Evolutionary conservation across 2,797 vertebrate genomes (phyloP).

Genomic region (Manis javanica): DNA sequence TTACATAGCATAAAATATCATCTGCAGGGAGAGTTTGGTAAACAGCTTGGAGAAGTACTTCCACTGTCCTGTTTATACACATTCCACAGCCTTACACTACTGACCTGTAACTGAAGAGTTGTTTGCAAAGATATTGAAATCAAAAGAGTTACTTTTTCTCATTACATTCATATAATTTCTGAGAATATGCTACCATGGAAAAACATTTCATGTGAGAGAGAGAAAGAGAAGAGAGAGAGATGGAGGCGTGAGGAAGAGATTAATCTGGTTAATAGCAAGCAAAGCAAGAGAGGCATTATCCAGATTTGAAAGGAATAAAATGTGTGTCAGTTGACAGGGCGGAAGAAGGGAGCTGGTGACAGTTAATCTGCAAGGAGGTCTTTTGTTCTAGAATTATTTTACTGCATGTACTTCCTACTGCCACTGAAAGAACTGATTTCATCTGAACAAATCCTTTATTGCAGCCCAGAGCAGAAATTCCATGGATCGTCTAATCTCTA

Average conservation of each 20-base stretch:
- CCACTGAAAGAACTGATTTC: slow-evolving; percentile 37
- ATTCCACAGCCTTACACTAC: neutral
- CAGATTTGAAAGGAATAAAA: slow-evolving; percentile 1
- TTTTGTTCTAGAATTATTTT: slow-evolving; percentile 50
- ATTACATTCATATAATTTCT: neutral
- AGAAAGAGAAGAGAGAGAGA: neutral
- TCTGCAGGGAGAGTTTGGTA: neutral
- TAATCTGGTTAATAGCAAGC: slow-evolving; percentile 23
- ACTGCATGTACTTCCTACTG: neutral
- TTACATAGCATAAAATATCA: neutral
- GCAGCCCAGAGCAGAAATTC: slow-evolving; percentile 38
- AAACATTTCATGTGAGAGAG: neutral
- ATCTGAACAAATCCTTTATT: slow-evolving; percentile 33
- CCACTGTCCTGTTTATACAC: neutral
- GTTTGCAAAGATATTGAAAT: neutral
- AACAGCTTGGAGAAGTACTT: neutral
- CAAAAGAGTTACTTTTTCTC: neutral
- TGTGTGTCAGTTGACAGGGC: neutral
- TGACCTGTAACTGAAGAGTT: neutral
- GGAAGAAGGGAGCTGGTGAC: neutral
- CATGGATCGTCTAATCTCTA: neutral
- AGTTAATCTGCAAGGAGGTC: neutral
- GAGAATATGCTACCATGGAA: neutral
- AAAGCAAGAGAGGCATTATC: neutral
- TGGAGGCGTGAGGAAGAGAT: neutral